Base-by-base conservation (phyloP, 1,140 invertebrate species). In the Drosophila serrata region DNA sequence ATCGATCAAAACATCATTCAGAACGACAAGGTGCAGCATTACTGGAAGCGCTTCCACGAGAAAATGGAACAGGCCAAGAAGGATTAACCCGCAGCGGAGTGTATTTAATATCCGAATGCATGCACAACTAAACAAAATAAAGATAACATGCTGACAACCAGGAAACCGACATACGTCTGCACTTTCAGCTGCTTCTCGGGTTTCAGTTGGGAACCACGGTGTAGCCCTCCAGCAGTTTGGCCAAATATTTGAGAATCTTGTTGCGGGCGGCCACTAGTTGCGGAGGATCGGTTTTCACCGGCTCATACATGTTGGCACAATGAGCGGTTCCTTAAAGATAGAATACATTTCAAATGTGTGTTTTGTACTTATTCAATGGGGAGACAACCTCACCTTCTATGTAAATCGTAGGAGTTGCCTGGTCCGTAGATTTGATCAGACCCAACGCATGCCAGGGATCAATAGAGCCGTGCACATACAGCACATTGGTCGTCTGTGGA, bases 381-480 rank as follows among this genome's bases (percentile, higher is more conserved):
- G n/a, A n/a, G 0, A 11, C 24, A 11, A 0, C 45, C 45, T 81
- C 92, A 96, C 96, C 96, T 81, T 95, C 93, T 39, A 97, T 96
- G 42, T 94, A 96, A 81, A 97, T 96, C 7, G 96, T 96, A 19
- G 96, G 96, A 6, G 74, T 78, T 77, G 93, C 79, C 79, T 65
- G 24, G 45, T 87, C 91, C 1, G 73, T 17, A 1, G 96, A 95
- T 43, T 94, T 91, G 2, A 93, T 95, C 19, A 96, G 94, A 39
- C 96, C 96, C 31, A 99, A 93, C 4, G 96, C 96, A 94, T 98
- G 97, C 98, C 98, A 99, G 7, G 98, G 98, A 94, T 99, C 98
- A 51, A 98, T 95, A 3, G 96, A 96, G 56, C 98, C 98, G 92
- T 99, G 98, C 35, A 98, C 96, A 91, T 96, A 98, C 2, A 98